Evolutionary conservation across 2,113 vertebrate species (phyloP), one percentile per base, ranked within the genome.

Genomic region (Dunckerocampus dactyliophorus): DNA sequence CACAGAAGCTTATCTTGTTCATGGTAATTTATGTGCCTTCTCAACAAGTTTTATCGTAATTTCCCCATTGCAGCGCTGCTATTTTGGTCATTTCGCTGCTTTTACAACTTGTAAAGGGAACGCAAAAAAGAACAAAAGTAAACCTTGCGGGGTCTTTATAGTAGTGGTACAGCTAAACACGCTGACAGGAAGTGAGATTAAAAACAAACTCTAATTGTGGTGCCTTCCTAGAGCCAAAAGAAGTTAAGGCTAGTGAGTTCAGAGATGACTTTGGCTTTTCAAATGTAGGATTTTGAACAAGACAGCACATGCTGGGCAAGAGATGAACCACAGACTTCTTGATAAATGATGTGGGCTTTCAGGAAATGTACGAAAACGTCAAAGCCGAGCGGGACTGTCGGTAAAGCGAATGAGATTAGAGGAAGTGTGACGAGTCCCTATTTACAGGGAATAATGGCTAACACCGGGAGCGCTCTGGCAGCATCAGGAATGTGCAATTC

Each of bases 131-230:
- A 43, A 43, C 12, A 43, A 43, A 43, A 43, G 39, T 43, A 43
- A 13, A 43, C 39, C 1, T 14, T 3, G 39, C n/a, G 13, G 21
- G 39, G 39, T 39, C 37, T 1, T 12, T 54, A 37, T 37, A 31
- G 16, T 55, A 19, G 31, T 12, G 52, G 37, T 12, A 5, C 6
- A 6, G 52, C 31, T 19, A 59, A 64, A 69, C 9, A 16, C 20
- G 55, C 57, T 1, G 59, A 67, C 70, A 78, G 81, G 81, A 85
- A 83, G 50, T 67, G 63, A 77, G 77, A 82, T 81, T 65, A 60
- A 65, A 48, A 54, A 39, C 42, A 72, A 69, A 66, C 47, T 43
- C 53, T 67, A 80, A 80, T 72, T 74, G 62, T 68, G 62, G 56
- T 17, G 19, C 47, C 37, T 65, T 69, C 28, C 7, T 24, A 48